A percentile compares a stretch with the other conserved stretches of the same genome.
Evolutionary conservation across 2,797 vertebrate genomes (phyloP).

Genomic region (Melanotaenia pygmaea): DNA sequence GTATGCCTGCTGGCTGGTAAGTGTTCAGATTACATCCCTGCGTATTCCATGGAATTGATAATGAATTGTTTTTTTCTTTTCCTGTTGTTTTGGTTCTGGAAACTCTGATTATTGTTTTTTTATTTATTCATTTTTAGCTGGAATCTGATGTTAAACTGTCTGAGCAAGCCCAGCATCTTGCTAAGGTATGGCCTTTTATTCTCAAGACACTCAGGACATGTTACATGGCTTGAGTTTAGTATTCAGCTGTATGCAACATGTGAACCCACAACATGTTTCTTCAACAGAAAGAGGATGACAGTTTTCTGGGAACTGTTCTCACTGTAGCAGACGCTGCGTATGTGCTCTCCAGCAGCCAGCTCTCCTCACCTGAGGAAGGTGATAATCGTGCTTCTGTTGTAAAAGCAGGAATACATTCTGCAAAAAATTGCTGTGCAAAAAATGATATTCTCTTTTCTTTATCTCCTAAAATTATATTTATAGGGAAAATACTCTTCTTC

Average conservation of each 20-base stretch:
- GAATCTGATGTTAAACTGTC: constrained; percentile 91
- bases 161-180: constrained; percentile 86
- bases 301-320: constrained; percentile 88
- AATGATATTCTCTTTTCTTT: neutral
- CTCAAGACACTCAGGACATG: neutral
- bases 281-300: constrained; percentile 83
- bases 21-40: constrained; percentile 39
- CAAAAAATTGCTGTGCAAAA: neutral
- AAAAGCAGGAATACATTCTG: neutral
- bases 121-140: constrained; percentile 78
- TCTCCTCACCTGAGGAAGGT: constrained; percentile 91
- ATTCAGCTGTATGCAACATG: neutral
- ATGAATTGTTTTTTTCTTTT: neutral
- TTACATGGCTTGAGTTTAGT: neutral
- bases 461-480: constrained; percentile 36
- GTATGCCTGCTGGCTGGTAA: constrained; percentile 93
- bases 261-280: constrained; percentile 23
- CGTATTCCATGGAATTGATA: neutral
- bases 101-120: neutral
- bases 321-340: constrained; percentile 86
- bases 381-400: constrained; percentile 23
- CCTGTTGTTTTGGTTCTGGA: neutral
- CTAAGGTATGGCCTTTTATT: constrained; percentile 76
- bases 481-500: constrained; percentile 93
- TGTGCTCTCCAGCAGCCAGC: constrained; percentile 84